Percentiles rank a stretch among this genome's conserved stretches.
Evolutionary conservation across 1,140 invertebrate genomes (phyloP).

Genomic region (Caerostris darwini): DNA sequence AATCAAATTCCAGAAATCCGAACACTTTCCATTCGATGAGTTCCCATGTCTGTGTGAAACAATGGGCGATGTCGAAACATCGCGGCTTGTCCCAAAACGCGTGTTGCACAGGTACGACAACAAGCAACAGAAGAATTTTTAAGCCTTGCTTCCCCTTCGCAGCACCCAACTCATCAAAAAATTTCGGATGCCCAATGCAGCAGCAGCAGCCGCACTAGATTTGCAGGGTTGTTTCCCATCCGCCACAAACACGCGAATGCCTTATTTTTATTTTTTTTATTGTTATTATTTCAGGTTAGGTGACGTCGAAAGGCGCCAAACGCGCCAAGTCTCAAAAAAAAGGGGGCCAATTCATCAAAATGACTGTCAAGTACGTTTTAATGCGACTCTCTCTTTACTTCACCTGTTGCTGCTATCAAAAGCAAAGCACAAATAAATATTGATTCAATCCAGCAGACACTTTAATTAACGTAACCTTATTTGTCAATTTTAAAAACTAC

Average conservation of each 20-base stretch:
- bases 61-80: slow-evolving; percentile 56
- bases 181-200: slow-evolving; percentile 46
- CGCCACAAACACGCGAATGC: background rate
- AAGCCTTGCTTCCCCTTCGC: background rate
- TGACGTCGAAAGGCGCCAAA: background rate
- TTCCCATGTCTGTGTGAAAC: slow-evolving; percentile 5
- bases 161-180: slow-evolving; percentile 52
- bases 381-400: background rate
- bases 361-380: background rate
- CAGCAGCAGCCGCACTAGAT: background rate
- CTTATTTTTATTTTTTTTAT: too few species aligned
- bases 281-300: background rate
- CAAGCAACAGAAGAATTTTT: background rate
- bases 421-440: too few species aligned
- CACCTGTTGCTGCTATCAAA: background rate
- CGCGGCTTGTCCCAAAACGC: background rate
- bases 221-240: slow-evolving; percentile 32
- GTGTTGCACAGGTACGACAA: slow-evolving; percentile 13
- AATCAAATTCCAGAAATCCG: slow-evolving; percentile 43
- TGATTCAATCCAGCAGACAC: too few species aligned
- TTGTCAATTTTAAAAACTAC: too few species aligned
- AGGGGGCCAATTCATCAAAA: background rate
- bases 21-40: background rate
- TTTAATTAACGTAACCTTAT: too few species aligned
- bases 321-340: slow-evolving; percentile 26